Evolutionary conservation across 2,888 invertebrate species (phyloP).

Genomic region (Eumerus sabulonum): DNA sequence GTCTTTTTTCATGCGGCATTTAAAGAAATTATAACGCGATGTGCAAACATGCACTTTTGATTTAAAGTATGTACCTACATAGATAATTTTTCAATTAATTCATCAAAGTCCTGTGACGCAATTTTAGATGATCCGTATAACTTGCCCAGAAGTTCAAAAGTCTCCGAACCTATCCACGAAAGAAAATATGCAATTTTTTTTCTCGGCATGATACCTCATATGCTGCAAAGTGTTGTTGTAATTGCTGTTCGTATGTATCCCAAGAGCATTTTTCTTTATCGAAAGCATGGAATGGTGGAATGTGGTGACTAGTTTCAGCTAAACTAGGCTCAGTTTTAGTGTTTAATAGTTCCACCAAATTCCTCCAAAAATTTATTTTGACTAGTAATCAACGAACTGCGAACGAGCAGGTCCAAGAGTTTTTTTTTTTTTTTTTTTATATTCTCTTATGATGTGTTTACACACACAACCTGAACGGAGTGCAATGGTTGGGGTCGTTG

Average conservation of each 20-base stretch:
- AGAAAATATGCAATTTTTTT: constrained; percentile 30
- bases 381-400: too few species aligned
- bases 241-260: constrained; percentile 35
- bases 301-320: too few species aligned
- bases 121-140: constrained; percentile 20
- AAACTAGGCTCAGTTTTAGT: too few species aligned
- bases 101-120: background rate
- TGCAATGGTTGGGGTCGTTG: too few species aligned
- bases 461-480: too few species aligned
- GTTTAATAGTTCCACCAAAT: too few species aligned
- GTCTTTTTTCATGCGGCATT: constrained; percentile 32
- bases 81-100: constrained; percentile 10
- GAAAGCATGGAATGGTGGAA: too few species aligned
- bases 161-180: constrained; percentile 16
- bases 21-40: constrained; percentile 29
- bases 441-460: too few species aligned
- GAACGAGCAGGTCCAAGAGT: too few species aligned
- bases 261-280: too few species aligned
- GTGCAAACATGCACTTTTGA: constrained; percentile 22
- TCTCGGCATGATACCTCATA: constrained; percentile 21
- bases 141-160: constrained; percentile 29
- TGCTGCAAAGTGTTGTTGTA: constrained; percentile 28
- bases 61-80: constrained; percentile 33
- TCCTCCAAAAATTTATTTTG: too few species aligned
- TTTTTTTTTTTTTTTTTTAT: too few species aligned